Base-by-base conservation (phyloP, 2,113 vertebrate genomes). In the Camarhynchus parvulus region DNA sequence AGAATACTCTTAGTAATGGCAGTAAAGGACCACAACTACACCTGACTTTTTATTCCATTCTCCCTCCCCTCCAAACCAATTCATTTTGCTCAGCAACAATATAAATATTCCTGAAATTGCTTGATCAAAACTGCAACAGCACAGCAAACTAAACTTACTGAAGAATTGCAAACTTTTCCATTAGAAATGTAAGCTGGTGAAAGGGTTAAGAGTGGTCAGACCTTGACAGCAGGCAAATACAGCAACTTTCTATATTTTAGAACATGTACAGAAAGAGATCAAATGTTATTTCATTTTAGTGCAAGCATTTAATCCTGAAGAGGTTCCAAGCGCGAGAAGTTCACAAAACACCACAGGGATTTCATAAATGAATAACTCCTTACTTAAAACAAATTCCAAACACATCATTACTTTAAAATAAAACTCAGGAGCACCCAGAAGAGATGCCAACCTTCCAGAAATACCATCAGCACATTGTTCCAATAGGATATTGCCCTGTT, bases 131-230 rank as follows among this genome's bases (percentile, higher is more conserved):
- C 89, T 52, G 81, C 92, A 93, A 81, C 73, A 94, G 18, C 97
- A 98, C 97, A 96, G 95, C 98, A 98, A 98, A 97, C 87, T 97
- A 96, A 91, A 99, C 99, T 99, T 99, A 99, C 99, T 98, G 99
- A 98, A 91, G 96, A 94, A 96, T n/a, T 97, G 96, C 97, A 97
- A 98, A 97, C 76, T 90, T 97, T 98, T 97, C 98, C 98, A 97
- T 97, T 98, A 98, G 97, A 98, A 98, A 98, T 97, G 98, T 97
- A 98, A 98, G 98, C 99, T 99, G 98, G 98, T 98, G 98, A 98
- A 98, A 99, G 98, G 98, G 98, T 97, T 98, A 94, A 98, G 97
- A 97, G 95, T n/a, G 89, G 95, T 95, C 91, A 94, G 96, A 96
- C 49, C 87, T 79, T 53, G 91, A 42, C 11, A 80, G 76, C 84